phyloP scores from a whole-genome alignment of 2,888 invertebrate species.

The Clepsis dumicolana region DNA sequence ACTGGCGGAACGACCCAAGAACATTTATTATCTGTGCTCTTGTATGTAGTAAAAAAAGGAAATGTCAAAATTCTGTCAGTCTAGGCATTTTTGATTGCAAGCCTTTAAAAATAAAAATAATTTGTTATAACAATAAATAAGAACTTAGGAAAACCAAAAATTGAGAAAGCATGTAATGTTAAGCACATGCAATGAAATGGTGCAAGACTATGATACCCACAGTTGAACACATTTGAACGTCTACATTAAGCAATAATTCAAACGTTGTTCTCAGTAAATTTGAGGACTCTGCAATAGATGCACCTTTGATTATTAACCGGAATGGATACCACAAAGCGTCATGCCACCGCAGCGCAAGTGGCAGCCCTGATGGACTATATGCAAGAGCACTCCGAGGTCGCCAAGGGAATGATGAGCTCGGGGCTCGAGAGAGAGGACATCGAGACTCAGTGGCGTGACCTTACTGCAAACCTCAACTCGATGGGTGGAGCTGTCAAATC shows the following conservation, averaged over 20 bases:
- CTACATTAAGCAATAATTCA: not conserved
- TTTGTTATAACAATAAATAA: no score
- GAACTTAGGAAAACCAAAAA: not conserved
- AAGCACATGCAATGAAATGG: not conserved
- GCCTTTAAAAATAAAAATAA: no score
- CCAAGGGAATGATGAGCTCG: slow-evolving; percentile 51
- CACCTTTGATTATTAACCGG: not conserved
- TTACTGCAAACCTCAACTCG: slow-evolving; percentile 48
- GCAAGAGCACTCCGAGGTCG: slow-evolving; percentile 54
- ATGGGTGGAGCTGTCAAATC: slow-evolving; percentile 55
- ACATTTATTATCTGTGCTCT: not conserved
- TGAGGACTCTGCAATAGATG: not conserved
- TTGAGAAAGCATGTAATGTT: not conserved
- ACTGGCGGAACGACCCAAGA: no score
- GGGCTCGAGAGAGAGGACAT: slow-evolving; percentile 52
- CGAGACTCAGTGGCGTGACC: slow-evolving; percentile 54
- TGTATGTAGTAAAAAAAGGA: not conserved
- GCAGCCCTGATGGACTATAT: slow-evolving; percentile 56
- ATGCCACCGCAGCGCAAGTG: slow-evolving; percentile 56
- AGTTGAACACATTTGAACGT: not conserved
- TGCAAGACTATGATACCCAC: not conserved
- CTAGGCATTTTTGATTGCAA: no score
- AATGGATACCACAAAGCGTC: slow-evolving; percentile 54
- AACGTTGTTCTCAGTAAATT: not conserved
- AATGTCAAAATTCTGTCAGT: not conserved